Base-by-base conservation (phyloP, 2,797 vertebrate species). In the Delichon dasypus region DNA sequence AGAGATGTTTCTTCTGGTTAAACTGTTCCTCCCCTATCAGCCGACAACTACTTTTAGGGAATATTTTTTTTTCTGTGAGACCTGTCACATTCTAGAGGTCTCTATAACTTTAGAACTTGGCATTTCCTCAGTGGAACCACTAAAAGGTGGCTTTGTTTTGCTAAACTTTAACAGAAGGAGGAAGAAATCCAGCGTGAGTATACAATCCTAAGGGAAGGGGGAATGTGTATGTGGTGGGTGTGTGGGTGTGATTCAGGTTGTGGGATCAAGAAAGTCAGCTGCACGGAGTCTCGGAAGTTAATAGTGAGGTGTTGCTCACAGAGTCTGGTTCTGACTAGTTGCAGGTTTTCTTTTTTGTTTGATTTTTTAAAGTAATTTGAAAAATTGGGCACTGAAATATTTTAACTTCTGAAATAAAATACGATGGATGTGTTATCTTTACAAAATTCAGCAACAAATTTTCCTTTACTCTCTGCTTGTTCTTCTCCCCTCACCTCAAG, bases 71-170 rank as follows among this genome's bases (percentile, higher is more conserved):
- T 75, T 8, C 34, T 85, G 25, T 71, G 55, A 74, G 34, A 77
- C 14, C 34, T 77, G 50, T 70, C 61, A 60, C 27, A 5, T 87
- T 85, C 21, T 73, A 71, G 67, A 85, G 30, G 19, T 80, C 47
- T 85, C 60, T 82, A 62, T 82, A 92, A 67, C 71, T 94, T 76
- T 45, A 87, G 90, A 95, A 90, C 71, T 57, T 7, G 16, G 15
- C 42, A 58, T 94, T 90, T 93, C 47, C 57, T 62, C 18, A 19
- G 50, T 58, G 47, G 55, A 90, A 74, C 36, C 65, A 44, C 47
- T 88, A 80, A 87, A 93, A 95, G 18, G 54, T 68, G 58, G 25
- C 79, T 92, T 88, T 60, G 38, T 80, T 90, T 88, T 88, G 61
- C 80, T 83, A 62, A 83, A 83, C 40, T 77, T 80, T 26, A 92